Evolutionary conservation across 2,888 invertebrate genomes (phyloP).

Genomic region (Sminthurinus aureus): DNA sequence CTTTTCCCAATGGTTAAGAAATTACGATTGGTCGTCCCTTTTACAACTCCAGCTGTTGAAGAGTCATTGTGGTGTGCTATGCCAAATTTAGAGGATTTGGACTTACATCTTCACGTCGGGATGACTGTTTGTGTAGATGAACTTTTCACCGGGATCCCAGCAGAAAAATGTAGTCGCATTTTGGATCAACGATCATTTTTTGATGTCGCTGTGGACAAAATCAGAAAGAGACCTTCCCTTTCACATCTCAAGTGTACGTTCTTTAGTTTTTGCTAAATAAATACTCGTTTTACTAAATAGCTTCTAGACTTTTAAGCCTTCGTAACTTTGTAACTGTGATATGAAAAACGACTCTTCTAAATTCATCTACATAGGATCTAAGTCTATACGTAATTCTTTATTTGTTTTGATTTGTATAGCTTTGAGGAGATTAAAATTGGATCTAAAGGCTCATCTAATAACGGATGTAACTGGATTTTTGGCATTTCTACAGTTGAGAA

Average conservation of each 20-base stretch:
- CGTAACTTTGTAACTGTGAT: no score
- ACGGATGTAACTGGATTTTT: slow-evolving; percentile 55
- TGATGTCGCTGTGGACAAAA: slow-evolving; percentile 26
- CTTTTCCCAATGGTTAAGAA: slow-evolving; percentile 29
- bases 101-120: slow-evolving; percentile 27
- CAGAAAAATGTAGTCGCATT: slow-evolving; percentile 27
- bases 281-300: no score
- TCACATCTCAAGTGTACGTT: slow-evolving; percentile 25
- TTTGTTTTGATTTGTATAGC: not conserved
- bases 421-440: slow-evolving; percentile 18
- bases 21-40: slow-evolving; percentile 23
- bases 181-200: slow-evolving; percentile 31
- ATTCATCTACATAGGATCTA: no score
- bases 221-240: slow-evolving; percentile 22
- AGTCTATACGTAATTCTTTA: no score
- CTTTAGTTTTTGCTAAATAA: no score
- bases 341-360: no score
- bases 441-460: slow-evolving; percentile 36
- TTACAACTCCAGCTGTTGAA: slow-evolving; percentile 29
- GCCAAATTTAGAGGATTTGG: slow-evolving; percentile 32
- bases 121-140: slow-evolving; percentile 6
- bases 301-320: no score
- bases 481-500: slow-evolving; percentile 46
- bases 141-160: slow-evolving; percentile 31
- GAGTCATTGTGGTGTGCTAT: slow-evolving; percentile 37